phyloP scores from a whole-genome alignment of 2,113 vertebrate genomes.

The Burhinus oedicnemus region DNA sequence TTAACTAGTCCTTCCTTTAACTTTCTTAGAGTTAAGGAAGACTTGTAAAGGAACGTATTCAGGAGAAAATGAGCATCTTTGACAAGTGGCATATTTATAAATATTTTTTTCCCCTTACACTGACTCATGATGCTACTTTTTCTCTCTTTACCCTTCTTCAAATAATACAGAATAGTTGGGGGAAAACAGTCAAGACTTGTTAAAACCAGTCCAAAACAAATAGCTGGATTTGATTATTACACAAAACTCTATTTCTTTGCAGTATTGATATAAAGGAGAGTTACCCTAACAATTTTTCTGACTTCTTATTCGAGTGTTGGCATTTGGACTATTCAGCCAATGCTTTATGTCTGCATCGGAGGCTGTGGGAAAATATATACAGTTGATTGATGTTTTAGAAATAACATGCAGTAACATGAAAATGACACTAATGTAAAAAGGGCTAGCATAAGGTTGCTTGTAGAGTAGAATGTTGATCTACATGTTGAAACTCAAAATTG shows the following conservation, averaged over 20 bases:
- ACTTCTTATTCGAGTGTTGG: background rate
- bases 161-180: background rate
- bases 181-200: background rate
- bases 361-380: background rate
- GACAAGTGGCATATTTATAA: background rate
- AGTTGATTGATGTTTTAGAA: background rate
- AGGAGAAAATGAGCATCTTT: background rate
- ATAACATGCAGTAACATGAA: background rate
- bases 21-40: background rate
- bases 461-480: background rate
- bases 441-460: background rate
- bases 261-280: background rate
- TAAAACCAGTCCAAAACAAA: background rate
- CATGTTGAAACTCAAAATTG: slow-evolving; percentile 12
- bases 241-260: background rate
- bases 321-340: background rate
- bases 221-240: background rate
- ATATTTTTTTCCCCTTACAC: background rate
- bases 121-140: background rate
- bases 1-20: background rate
- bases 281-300: background rate
- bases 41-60: background rate
- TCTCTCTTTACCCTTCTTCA: background rate
- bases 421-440: background rate
- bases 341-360: background rate